Conservation (phyloP, 1,140 invertebrate genomes). For the Brachionus calyciflorus region DNA sequence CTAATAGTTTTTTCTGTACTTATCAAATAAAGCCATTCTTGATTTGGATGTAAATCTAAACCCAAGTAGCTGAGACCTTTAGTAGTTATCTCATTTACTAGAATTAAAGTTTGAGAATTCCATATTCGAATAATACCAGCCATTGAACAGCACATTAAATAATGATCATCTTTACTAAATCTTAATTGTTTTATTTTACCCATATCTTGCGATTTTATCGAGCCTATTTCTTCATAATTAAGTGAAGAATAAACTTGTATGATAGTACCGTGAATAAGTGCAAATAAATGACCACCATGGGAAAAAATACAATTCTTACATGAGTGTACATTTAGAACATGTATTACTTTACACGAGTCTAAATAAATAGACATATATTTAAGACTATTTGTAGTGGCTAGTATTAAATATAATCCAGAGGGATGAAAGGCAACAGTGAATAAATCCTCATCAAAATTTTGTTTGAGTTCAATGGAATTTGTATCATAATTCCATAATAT, state of each 20-base stretch:
- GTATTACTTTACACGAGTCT: constrained; percentile 73
- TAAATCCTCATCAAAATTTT: constrained; percentile 77
- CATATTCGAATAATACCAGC: constrained; percentile 32
- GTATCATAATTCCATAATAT: constrained; percentile 85
- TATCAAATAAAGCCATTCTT: constrained; percentile 74
- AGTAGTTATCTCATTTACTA: constrained; percentile 74
- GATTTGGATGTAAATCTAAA: constrained; percentile 82
- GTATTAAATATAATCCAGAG: constrained; percentile 74
- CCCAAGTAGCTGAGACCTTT: constrained; percentile 73
- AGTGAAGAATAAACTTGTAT: constrained; percentile 76
- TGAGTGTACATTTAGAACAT: constrained; percentile 72
- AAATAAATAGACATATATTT: constrained; percentile 78
- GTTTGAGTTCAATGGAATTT: constrained; percentile 69
- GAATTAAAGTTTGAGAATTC: constrained; percentile 51
- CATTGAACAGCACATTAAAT: constrained; percentile 21
- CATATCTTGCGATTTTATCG: constrained; percentile 76
- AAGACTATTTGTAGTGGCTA: constrained; percentile 84
- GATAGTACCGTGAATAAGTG: constrained; percentile 72
- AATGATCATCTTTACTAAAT: constrained; percentile 49
- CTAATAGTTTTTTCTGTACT: constrained; percentile 69
- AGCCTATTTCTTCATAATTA: constrained; percentile 69
- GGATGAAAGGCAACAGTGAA: constrained; percentile 78
- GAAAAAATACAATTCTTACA: constrained; percentile 72
- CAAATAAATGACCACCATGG: constrained; percentile 76
- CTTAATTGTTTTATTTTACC: constrained; percentile 34